Evolutionary conservation across 2,797 vertebrate species (phyloP).

Genomic region (Glyptemys insculpta): DNA sequence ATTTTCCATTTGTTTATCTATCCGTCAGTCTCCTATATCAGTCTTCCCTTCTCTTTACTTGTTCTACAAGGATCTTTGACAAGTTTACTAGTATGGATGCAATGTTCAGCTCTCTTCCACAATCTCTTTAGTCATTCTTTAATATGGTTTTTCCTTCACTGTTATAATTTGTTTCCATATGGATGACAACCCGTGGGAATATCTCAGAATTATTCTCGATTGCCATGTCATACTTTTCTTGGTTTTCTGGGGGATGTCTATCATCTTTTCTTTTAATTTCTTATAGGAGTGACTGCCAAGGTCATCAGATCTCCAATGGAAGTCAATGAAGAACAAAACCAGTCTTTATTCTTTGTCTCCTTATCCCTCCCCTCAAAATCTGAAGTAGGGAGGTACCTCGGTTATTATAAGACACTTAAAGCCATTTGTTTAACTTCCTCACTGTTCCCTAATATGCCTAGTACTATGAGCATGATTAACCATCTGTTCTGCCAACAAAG

Average conservation of each 20-base stretch:
- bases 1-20: neutral
- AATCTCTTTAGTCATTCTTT: neutral
- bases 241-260: neutral
- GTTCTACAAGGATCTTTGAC: neutral
- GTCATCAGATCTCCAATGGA: neutral
- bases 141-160: neutral
- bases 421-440: neutral
- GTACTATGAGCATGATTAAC: neutral
- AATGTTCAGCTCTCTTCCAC: neutral
- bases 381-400: neutral
- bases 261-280: neutral
- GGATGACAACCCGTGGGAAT: neutral
- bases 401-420: neutral
- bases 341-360: slow-evolving; percentile 1
- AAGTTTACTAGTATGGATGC: neutral
- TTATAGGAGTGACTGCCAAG: neutral
- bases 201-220: neutral
- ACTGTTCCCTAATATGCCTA: neutral
- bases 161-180: neutral
- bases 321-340: neutral
- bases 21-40: neutral
- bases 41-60: neutral
- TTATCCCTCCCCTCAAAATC: neutral
- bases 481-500: neutral
- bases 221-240: neutral